Evolutionary conservation across 2,797 vertebrate species (phyloP).

Genomic region (Dipus sagitta): DNA sequence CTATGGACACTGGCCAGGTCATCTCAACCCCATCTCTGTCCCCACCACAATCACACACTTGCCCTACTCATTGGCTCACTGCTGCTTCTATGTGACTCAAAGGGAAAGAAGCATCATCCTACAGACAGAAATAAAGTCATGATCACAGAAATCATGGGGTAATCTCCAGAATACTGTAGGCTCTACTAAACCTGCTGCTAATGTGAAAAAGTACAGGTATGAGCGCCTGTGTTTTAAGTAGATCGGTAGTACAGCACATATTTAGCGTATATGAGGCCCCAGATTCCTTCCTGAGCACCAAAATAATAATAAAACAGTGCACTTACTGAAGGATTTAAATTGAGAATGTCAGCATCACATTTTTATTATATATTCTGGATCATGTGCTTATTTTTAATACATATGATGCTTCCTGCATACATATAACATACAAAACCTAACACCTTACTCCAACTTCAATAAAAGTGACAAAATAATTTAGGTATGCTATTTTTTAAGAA

Average conservation of each 20-base stretch:
- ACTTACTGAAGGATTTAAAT: background rate
- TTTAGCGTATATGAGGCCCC: too few species aligned
- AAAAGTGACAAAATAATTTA: constrained; percentile 34
- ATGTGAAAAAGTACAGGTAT: background rate
- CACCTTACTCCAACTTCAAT: background rate
- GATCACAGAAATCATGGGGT: background rate
- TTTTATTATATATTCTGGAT: background rate
- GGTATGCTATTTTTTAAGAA: constrained; percentile 5
- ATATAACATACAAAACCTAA: background rate
- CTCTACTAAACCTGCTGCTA: background rate
- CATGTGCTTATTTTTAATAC: background rate
- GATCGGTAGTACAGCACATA: too few species aligned
- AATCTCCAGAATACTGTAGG: background rate
- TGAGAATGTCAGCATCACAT: background rate
- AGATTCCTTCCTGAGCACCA: background rate
- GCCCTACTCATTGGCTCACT: background rate
- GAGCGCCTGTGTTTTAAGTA: background rate
- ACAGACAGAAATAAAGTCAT: background rate
- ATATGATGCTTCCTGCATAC: background rate
- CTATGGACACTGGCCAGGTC: background rate
- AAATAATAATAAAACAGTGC: background rate
- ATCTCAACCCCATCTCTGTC: too few species aligned
- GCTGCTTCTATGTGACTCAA: background rate
- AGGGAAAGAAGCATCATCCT: background rate
- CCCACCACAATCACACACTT: background rate